Conservation (phyloP, 2,888 invertebrate species). For the Euplexia lucipara region DNA sequence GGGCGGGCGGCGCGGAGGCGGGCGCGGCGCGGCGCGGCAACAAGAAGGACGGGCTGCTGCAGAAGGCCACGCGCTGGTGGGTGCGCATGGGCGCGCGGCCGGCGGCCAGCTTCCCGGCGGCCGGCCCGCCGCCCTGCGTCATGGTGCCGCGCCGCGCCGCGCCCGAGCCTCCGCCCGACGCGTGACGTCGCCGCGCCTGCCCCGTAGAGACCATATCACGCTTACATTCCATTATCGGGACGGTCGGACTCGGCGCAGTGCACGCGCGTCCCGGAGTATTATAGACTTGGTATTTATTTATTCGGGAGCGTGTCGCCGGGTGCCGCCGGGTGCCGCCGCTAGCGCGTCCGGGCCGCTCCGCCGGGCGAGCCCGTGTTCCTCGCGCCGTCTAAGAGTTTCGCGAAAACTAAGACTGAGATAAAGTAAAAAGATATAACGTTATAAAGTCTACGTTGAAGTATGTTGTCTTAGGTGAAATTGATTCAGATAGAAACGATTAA, state of each 20-base stretch:
- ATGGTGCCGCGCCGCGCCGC: slow-evolving; percentile 66
- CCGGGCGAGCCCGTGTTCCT: slow-evolving; percentile 77
- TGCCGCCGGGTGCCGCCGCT: slow-evolving; percentile 52
- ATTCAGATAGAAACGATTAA: slow-evolving; percentile 89
- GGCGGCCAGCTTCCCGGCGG: slow-evolving; percentile 57
- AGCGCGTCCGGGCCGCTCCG: slow-evolving; percentile 62
- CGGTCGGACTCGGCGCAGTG: slow-evolving; percentile 81
- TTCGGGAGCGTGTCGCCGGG: slow-evolving; percentile 76
- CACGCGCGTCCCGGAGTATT: slow-evolving; percentile 85
- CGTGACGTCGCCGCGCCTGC: slow-evolving; percentile 71
- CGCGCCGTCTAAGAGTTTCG: slow-evolving; percentile 87
- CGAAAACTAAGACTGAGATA: slow-evolving; percentile 91
- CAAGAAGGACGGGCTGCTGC: slow-evolving; percentile 89
- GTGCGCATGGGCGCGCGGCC: slow-evolving; percentile 88
- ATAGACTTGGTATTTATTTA: slow-evolving; percentile 90
- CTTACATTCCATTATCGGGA: slow-evolving; percentile 90
- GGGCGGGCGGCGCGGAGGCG: slow-evolving; percentile 80
- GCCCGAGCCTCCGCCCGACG: slow-evolving; percentile 72
- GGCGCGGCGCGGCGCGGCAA: slow-evolving; percentile 66
- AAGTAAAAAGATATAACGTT: slow-evolving; percentile 88
- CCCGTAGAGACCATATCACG: slow-evolving; percentile 82
- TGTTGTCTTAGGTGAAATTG: slow-evolving; percentile 90
- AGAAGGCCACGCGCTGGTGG: slow-evolving; percentile 90
- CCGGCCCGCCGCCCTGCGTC: slow-evolving; percentile 65
- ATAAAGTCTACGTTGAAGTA: slow-evolving; percentile 88